phyloP scores from a whole-genome alignment of 2,797 vertebrate genomes.

The Xyrichtys novacula region DNA sequence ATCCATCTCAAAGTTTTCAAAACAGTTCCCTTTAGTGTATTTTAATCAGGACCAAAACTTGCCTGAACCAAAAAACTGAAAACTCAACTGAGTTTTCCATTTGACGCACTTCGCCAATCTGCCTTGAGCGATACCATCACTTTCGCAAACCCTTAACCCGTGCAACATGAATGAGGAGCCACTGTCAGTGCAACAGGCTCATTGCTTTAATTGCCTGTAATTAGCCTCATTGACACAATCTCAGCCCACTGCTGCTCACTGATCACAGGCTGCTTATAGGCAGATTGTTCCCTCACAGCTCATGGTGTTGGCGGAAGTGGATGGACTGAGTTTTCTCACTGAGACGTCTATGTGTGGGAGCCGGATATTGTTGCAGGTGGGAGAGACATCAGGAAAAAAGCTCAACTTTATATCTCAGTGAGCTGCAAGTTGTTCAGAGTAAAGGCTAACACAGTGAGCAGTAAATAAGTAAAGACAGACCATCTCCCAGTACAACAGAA shows the following conservation, averaged over 20 bases:
- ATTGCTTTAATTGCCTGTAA: slow-evolving; percentile 88
- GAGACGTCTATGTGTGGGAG: slow-evolving; percentile 45
- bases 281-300: slow-evolving; percentile 50
- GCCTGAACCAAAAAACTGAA: too few species aligned
- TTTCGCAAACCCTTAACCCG: slow-evolving; percentile 68
- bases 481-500: slow-evolving; percentile 38
- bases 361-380: slow-evolving; percentile 51
- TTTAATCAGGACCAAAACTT: too few species aligned
- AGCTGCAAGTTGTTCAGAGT: slow-evolving; percentile 48
- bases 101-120: too few species aligned
- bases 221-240: slow-evolving; percentile 87
- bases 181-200: slow-evolving; percentile 83
- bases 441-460: slow-evolving; percentile 50
- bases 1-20: too few species aligned
- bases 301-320: slow-evolving; percentile 24
- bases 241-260: slow-evolving; percentile 59
- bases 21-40: too few species aligned
- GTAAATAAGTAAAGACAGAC: slow-evolving; percentile 66
- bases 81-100: too few species aligned
- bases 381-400: slow-evolving; percentile 38
- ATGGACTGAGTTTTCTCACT: slow-evolving; percentile 36
- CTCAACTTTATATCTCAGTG: slow-evolving; percentile 47
- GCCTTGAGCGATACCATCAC: slow-evolving; percentile 62
- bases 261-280: slow-evolving; percentile 71
- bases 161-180: slow-evolving; percentile 78